Percentiles rank a stretch among this genome's conserved stretches.
Evolutionary conservation across 2,113 vertebrate species (phyloP).

Genomic region (Amia ocellicauda): DNA sequence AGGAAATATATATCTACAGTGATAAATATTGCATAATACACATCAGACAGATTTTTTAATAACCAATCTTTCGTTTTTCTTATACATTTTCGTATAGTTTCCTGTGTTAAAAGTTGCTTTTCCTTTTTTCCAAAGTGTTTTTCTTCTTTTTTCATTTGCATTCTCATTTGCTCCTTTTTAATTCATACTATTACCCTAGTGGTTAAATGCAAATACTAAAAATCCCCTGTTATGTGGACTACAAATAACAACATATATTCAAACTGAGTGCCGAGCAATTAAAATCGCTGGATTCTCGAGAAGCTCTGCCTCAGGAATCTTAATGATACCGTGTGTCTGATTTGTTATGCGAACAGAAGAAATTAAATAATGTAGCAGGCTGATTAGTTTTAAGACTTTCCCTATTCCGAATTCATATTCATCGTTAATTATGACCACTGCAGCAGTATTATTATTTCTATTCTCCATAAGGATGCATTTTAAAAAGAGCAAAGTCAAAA

Average conservation of each 20-base stretch:
- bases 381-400: no score
- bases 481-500: no score
- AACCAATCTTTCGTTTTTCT: no score
- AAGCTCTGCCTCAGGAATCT: neutral
- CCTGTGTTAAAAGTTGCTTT: constrained; percentile 29
- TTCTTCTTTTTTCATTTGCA: constrained; percentile 35
- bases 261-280: constrained; percentile 14
- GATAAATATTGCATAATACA: no score
- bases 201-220: neutral
- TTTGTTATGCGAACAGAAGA: neutral
- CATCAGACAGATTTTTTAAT: no score
- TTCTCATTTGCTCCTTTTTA: constrained; percentile 25
- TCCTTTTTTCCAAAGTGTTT: constrained; percentile 31
- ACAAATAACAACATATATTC: constrained; percentile 25
- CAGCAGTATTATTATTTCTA: neutral
- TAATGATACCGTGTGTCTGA: constrained; percentile 11
- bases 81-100: no score
- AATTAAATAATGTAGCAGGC: no score
- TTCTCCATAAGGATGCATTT: no score
- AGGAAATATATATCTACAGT: neutral
- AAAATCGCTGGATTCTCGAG: constrained; percentile 2
- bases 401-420: no score
- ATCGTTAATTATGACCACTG: neutral
- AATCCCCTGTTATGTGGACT: neutral
- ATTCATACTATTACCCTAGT: constrained; percentile 36